These are phyloP conservation scores for Dasypus novemcinctus DNA, from an alignment of 2,113 vertebrate genomes.

Conservation along the genomic window DNA sequence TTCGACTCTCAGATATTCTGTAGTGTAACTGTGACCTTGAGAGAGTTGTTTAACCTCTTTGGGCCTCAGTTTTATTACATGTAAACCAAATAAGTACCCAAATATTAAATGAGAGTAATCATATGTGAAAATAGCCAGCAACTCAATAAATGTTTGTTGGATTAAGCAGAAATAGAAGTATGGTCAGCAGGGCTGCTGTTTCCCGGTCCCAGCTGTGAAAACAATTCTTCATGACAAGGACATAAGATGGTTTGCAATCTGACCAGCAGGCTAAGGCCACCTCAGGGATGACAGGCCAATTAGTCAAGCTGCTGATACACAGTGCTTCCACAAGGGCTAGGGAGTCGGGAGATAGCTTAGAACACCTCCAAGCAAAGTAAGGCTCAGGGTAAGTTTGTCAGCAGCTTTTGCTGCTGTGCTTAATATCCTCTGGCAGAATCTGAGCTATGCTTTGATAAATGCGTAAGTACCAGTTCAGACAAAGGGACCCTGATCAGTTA, in stretches of 20 bases:
- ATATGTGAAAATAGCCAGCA: slow-evolving; percentile 29
- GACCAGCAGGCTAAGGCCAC: not conserved
- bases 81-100: not conserved
- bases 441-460: slow-evolving; percentile 24
- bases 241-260: not conserved
- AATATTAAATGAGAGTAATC: not conserved
- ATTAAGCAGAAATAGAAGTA: not conserved
- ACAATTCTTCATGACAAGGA: not conserved
- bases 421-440: not conserved
- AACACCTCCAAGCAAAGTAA: not conserved
- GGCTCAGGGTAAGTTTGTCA: not conserved
- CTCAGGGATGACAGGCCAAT: not conserved
- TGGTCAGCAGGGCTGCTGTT: not conserved
- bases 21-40: not conserved
- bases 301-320: not conserved
- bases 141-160: not conserved
- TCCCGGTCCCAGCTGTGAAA: not conserved
- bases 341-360: not conserved
- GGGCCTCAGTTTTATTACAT: not conserved
- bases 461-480: not conserved
- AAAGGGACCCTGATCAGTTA: slow-evolving; percentile 16
- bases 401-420: not conserved
- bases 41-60: not conserved
- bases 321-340: not conserved
- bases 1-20: not conserved